A percentile compares a stretch with the other conserved stretches of the same genome.
Conservation (phyloP, 2,888 invertebrate species). For the Orthonevra nobilis region DNA sequence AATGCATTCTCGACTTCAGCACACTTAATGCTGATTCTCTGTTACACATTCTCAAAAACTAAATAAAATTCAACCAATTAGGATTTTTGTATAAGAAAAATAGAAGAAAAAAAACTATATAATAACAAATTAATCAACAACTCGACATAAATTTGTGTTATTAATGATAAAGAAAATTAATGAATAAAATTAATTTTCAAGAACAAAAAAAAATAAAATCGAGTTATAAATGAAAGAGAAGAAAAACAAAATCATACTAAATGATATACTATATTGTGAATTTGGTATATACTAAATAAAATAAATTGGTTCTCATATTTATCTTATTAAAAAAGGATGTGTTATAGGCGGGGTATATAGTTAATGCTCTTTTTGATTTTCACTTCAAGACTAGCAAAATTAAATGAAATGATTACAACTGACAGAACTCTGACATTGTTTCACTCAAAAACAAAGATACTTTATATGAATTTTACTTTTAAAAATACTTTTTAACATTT, state of each 20-base stretch:
- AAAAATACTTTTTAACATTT: too few relatives aligned
- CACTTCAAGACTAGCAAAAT: slow-evolving; percentile 71
- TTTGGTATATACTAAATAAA: slow-evolving; percentile 56
- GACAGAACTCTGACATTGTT: slow-evolving; percentile 80
- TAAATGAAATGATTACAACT: slow-evolving; percentile 77
- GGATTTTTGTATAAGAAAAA: slow-evolving; percentile 19
- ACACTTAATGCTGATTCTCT: slow-evolving; percentile 68
- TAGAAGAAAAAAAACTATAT: slow-evolving; percentile 7
- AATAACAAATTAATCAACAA: slow-evolving; percentile 35
- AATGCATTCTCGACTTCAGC: slow-evolving; percentile 67
- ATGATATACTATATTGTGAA: slow-evolving; percentile 59
- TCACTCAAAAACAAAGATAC: slow-evolving; percentile 74
- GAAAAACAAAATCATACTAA: slow-evolving; percentile 8
- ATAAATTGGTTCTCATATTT: slow-evolving; percentile 79
- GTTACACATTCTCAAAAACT: slow-evolving; percentile 58
- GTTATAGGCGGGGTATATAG: slow-evolving; percentile 79
- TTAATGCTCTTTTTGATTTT: slow-evolving; percentile 63
- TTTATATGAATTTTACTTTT: too few relatives aligned
- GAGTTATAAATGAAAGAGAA: slow-evolving; percentile 13
- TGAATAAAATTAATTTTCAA: slow-evolving; percentile 40
- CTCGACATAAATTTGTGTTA: too few relatives aligned
- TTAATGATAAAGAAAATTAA: slow-evolving; percentile 14
- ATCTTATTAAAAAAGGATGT: slow-evolving; percentile 80
- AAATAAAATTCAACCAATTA: slow-evolving; percentile 45
- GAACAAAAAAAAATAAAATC: too few relatives aligned